Conservation (phyloP, 2,113 vertebrate species). For the Colossoma macropomum region DNA sequence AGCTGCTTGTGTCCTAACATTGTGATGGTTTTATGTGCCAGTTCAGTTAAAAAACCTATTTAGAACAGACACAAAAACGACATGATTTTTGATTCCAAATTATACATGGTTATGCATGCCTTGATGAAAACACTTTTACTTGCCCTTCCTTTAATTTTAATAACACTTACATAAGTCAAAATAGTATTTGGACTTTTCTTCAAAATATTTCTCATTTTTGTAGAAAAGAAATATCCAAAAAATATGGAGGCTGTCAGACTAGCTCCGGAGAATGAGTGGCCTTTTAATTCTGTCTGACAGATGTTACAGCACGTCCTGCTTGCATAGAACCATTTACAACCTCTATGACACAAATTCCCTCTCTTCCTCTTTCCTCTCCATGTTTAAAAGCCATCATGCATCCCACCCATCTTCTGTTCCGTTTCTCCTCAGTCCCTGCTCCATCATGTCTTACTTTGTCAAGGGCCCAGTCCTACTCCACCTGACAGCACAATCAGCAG, state of each 20-base stretch:
- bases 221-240: too few relatives aligned
- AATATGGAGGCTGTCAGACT: not conserved
- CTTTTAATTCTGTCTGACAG: not conserved
- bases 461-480: slow-evolving; percentile 59
- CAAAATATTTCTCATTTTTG: too few relatives aligned
- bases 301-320: not conserved
- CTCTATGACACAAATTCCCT: slow-evolving; percentile 1
- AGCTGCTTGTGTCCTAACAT: too few relatives aligned
- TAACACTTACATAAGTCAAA: too few relatives aligned
- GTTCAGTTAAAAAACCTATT: too few relatives aligned
- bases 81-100: too few relatives aligned
- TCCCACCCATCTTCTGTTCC: slow-evolving; percentile 3
- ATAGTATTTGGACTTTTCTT: not conserved
- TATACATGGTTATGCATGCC: too few relatives aligned
- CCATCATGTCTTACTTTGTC: slow-evolving; percentile 54
- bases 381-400: slow-evolving; percentile 12
- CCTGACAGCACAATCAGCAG: slow-evolving; percentile 69
- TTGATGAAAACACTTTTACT: too few relatives aligned
- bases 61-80: too few relatives aligned
- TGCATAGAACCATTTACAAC: not conserved
- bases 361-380: not conserved
- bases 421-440: not conserved
- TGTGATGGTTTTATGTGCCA: too few relatives aligned
- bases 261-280: not conserved
- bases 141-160: too few relatives aligned